Base-by-base conservation (phyloP, 2,113 vertebrate genomes). In the Scomber scombrus region DNA sequence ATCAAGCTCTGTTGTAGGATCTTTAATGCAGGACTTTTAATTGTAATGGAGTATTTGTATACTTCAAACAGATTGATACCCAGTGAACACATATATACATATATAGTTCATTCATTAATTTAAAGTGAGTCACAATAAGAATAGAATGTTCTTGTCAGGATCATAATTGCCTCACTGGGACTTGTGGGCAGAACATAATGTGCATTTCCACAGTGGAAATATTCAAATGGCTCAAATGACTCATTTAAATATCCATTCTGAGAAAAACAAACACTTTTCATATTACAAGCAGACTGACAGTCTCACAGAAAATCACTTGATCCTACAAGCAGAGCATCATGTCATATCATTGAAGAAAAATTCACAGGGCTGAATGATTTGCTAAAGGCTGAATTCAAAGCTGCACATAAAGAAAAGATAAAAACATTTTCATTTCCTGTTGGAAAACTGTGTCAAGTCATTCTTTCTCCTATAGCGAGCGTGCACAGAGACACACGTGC, bases 371-470 rank as follows among this genome's bases (percentile, higher is more conserved):
- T 40, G 34, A 40, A 40, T 40, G 34, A 40, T 2, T 40, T 9
- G 34, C 34, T 40, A 11, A 43, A 62, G 18, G 29, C 8, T 6
- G 8, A 58, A 82, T 74, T 60, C 23, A 79, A 69, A 76, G 65
- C 12, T 57, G 54, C 58, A 62, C 80, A 76, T 26, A 52, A 70
- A 52, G 66, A 74, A 51, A 54, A 56, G 21, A 63, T 43, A 19
- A 83, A 66, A 73, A 66, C 70, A 62, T 71, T 83, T 83, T 86
- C 55, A 85, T 87, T 86, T 87, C 81, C 68, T 79, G 72, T 69
- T 66, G 56, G 12, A 75, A 68, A 65, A 63, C 26, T 43, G 60
- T 79, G 60, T 81, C 71, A 0, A 51, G 26, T 55, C 50, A 49
- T 65, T 55, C 55, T 43, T 40, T 82, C 73, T 82, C 50, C 82